Evolutionary conservation across 2,113 vertebrate species (phyloP), one percentile per base, ranked within the genome.

Genomic region (Smithornis capensis): DNA sequence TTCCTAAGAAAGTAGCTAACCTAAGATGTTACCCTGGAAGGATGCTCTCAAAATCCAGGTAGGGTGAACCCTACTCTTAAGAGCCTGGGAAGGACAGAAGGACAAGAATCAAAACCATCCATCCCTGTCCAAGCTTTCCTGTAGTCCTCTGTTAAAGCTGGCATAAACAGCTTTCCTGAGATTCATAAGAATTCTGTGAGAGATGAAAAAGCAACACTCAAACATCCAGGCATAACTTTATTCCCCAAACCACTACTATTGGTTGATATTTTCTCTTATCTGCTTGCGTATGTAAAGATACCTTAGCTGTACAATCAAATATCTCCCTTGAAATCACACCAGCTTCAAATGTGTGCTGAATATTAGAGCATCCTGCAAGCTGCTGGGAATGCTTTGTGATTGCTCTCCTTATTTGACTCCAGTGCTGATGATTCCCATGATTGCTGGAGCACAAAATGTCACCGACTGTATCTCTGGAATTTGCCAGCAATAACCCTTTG

Each of bases 371-470:
- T 69, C 23, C 67, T 23, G 31, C 29, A 62, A 76, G 23, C 40
- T 76, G 19, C 50, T 4, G 10, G 50, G 40, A 62, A 33, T 19
- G 38, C 70, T 80, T 35, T 42, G 25, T 60, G 75, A 80, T 75
- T 87, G 28, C 38, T 86, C 12, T 81, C 44, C 56, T 67, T 71
- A 5, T 47, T 76, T 79, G 31, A 78, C 59, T 82, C 55, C 0
- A 1, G 14, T 64, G 55, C 12, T 94, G 88, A 92, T 82, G 52
- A 52, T 35, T 74, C 37, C 44, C 40, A 38, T 45, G 71, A 81
- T 79, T 89, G 29, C 55, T 6, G 4, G 44, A 89, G 90, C 92
- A 78, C 80, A 91, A 64, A 92, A 92, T 93, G 69, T 84, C 96
- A 94, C 52, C 0, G 9, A 63, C n/a, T 17, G 29, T 57, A 89